Percentiles rank a stretch among this genome's conserved stretches.
These are phyloP conservation scores for Teleogryllus occipitalis DNA, from an alignment of 1,140 invertebrate genomes.

Conservation along the genomic window DNA sequence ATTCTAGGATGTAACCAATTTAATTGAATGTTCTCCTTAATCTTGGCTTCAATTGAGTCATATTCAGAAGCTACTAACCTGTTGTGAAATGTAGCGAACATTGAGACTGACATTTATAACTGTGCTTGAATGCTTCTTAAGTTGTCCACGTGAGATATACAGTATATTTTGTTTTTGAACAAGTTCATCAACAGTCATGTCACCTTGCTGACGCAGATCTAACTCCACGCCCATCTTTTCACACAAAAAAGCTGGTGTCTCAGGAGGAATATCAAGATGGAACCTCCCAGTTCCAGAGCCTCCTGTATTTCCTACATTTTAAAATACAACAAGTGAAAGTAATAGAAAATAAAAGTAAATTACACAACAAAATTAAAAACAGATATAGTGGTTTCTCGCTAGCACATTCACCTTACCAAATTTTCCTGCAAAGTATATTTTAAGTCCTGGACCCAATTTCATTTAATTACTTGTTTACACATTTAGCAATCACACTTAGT, in stretches of 20 bases:
- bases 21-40: too few relatives aligned
- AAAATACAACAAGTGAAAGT: too few relatives aligned
- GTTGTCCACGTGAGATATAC: conserved; percentile 74
- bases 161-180: conserved; percentile 71
- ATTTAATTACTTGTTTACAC: too few relatives aligned
- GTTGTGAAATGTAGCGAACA: conserved; percentile 79
- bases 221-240: conserved; percentile 83
- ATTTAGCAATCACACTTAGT: too few relatives aligned
- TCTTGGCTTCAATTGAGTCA: neutral
- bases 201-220: conserved; percentile 80
- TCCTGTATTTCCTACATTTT: neutral
- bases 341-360: too few relatives aligned
- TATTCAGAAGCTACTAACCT: conserved; percentile 41
- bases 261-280: conserved; percentile 55
- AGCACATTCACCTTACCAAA: too few relatives aligned
- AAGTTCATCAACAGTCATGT: conserved; percentile 79
- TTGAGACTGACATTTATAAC: conserved; percentile 81
- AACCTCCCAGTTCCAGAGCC: conserved; percentile 34
- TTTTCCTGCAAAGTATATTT: too few relatives aligned
- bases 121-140: conserved; percentile 83
- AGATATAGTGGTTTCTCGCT: too few relatives aligned
- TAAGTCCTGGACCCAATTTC: too few relatives aligned
- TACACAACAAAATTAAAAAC: too few relatives aligned
- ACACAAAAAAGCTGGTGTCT: conserved; percentile 84
- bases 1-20: too few relatives aligned